Evolutionary conservation across 1,140 invertebrate species (phyloP), one percentile per base, ranked within the genome.

Genomic region (Ceratoteleas bidentatus): DNA sequence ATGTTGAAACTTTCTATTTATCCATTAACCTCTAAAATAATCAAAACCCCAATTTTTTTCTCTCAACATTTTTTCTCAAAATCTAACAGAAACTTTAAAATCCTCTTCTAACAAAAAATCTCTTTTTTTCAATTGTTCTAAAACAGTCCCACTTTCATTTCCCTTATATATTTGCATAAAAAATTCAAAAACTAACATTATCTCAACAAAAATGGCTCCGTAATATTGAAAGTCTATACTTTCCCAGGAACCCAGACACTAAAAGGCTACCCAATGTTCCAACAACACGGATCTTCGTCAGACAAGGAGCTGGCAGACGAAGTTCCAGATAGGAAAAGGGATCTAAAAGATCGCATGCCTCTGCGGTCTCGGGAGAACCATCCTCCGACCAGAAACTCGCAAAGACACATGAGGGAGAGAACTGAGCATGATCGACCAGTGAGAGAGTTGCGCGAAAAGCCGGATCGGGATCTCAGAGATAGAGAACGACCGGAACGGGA

Each of bases 241-340:
- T 81, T 68, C 56, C 32, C 16, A 91, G 90, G 91, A 56, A 92
- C 90, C 0, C 91, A 91, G 86, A 92, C 90, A 2, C 83, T 92
- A 16, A 91, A 91, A 77, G 91, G 91, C 38, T 92, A 92, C 80
- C 88, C 91, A 49, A 92, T 92, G 91, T 91, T 91, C 82, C 90
- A 90, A 64, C 88, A 89, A 73, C 86, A 89, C 75, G 87, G 84
- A n/a, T 91, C 89, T n/a, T 92, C 89, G 16, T 91, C 90, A 1
- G 90, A 91, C 45, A 92, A 92, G 66, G 90, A 92, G 53, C 85
- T 91, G 77, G 88, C 80, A 3, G 90, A 91, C 66, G 90, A 90
- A 57, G 87, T 88, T 15, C 62, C 88, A 24, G 85, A 88, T n/a
- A 83, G 88, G 57, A 86, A 87, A 24, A 79, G 85, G 32, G 87